A percentile compares a stretch with the other conserved stretches of the same genome.
Evolutionary conservation across 2,888 invertebrate species (phyloP).

Genomic region (Laothoe populi): DNA sequence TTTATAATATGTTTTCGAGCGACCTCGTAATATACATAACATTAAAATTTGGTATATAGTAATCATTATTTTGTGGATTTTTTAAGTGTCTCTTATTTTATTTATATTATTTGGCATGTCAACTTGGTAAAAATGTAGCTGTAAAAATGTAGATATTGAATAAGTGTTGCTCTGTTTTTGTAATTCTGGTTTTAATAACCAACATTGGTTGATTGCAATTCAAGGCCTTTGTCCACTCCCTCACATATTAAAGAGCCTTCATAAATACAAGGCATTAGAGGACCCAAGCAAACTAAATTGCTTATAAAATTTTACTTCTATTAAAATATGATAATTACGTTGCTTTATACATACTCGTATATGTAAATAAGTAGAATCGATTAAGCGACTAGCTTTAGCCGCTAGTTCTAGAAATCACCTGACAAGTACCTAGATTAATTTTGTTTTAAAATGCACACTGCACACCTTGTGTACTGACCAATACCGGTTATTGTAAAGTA

Average conservation of each 20-base stretch:
- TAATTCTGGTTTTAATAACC: too few species aligned
- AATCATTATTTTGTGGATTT: too few species aligned
- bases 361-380: slow-evolving; percentile 1
- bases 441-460: not conserved
- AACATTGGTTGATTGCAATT: not conserved
- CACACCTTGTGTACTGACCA: too few species aligned
- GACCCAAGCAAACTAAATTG: not conserved
- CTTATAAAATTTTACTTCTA: not conserved
- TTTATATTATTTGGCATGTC: too few species aligned
- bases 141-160: too few species aligned
- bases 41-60: not conserved
- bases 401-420: not conserved
- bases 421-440: not conserved
- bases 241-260: not conserved
- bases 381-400: not conserved
- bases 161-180: too few species aligned
- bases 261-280: not conserved
- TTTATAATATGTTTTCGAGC: too few species aligned
- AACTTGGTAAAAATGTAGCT: too few species aligned
- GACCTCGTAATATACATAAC: too few species aligned
- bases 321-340: not conserved
- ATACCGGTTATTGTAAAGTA: too few species aligned
- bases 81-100: too few species aligned
- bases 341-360: not conserved
- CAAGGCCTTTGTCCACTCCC: not conserved